phyloP scores from a whole-genome alignment of 2,888 invertebrate genomes.

The Hybos culiciformis region DNA sequence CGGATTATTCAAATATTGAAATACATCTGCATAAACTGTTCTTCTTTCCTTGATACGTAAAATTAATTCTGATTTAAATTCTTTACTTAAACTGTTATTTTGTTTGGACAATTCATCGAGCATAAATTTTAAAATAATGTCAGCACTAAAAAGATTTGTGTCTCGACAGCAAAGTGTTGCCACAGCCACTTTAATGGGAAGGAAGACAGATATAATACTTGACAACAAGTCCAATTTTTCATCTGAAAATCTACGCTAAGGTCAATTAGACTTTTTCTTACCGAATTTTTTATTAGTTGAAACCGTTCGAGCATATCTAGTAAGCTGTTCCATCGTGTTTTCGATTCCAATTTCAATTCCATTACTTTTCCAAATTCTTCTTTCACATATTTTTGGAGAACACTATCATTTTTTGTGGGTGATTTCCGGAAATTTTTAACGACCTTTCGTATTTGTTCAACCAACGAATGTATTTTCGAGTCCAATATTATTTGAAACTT shows the following conservation, averaged over 20 bases:
- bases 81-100: neutral
- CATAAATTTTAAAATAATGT: slow-evolving; percentile 2
- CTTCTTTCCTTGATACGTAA: neutral
- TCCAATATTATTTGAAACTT: neutral
- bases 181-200: neutral
- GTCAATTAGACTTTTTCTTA: slow-evolving; percentile 16
- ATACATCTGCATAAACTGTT: neutral
- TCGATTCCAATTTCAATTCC: slow-evolving; percentile 10
- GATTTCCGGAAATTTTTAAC: slow-evolving; percentile 2
- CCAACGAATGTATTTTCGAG: neutral
- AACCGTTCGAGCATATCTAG: slow-evolving; percentile 12
- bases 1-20: neutral
- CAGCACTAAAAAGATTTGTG: neutral
- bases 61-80: neutral
- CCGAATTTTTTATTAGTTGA: slow-evolving; percentile 14
- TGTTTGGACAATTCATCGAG: neutral
- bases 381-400: slow-evolving; percentile 9
- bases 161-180: slow-evolving; percentile 2
- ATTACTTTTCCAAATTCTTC: slow-evolving; percentile 10
- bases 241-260: slow-evolving; percentile 10
- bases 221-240: neutral
- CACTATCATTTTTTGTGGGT: slow-evolving; percentile 7
- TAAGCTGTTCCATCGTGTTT: slow-evolving; percentile 13
- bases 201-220: neutral
- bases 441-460: slow-evolving; percentile 3